Evolutionary conservation across 2,797 vertebrate genomes (phyloP).

Genomic region (Natrix natrix): DNA sequence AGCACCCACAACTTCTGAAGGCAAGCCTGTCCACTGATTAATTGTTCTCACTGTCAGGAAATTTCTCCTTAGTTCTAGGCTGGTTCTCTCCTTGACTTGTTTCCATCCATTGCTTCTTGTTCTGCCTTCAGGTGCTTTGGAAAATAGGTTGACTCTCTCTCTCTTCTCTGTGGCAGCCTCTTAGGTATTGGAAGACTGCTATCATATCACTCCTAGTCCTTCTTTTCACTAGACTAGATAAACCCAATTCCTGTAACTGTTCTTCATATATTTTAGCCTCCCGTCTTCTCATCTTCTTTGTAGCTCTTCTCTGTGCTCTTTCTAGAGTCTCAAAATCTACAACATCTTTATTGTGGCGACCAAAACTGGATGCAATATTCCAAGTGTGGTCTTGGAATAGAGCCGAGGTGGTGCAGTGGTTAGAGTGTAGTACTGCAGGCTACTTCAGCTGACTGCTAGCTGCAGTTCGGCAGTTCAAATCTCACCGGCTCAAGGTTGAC

Average conservation of each 20-base stretch:
- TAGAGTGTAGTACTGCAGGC: too few species aligned
- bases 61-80: background rate
- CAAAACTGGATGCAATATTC: background rate
- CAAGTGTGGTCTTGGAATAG: background rate
- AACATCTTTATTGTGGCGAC: background rate
- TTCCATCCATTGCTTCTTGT: too few species aligned
- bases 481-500: too few species aligned
- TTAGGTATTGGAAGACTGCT: too few species aligned
- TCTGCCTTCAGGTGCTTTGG: too few species aligned
- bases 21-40: background rate
- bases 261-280: background rate
- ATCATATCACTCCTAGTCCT: too few species aligned
- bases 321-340: background rate
- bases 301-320: background rate
- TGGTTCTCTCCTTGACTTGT: background rate
- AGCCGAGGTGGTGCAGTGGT: too few species aligned
- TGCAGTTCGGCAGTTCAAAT: too few species aligned
- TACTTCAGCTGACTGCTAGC: too few species aligned
- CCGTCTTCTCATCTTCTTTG: background rate
- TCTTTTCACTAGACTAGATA: background rate
- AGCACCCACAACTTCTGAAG: background rate
- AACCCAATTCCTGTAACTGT: background rate
- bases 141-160: too few species aligned
- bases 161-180: too few species aligned
- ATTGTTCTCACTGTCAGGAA: background rate